A percentile compares a stretch with the other conserved stretches of the same genome.
Evolutionary conservation across 2,113 vertebrate species (phyloP).

Genomic region (Oreochromis niloticus): DNA sequence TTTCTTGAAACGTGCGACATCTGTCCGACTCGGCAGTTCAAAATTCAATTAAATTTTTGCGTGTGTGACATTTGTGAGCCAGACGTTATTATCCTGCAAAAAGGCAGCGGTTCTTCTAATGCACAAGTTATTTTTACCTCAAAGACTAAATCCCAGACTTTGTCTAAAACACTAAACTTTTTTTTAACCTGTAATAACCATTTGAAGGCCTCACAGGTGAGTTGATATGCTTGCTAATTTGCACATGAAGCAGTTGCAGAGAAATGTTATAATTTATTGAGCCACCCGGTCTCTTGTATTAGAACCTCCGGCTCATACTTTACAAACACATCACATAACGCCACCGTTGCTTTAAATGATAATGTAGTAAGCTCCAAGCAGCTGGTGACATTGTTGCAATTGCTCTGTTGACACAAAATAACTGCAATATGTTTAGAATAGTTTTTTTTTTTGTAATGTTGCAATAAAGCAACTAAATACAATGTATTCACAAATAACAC

Average conservation of each 20-base stretch:
- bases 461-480: background rate
- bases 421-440: background rate
- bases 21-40: background rate
- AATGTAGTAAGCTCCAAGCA: background rate
- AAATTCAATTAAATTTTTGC: background rate
- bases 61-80: background rate
- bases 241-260: background rate
- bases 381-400: background rate
- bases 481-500: background rate
- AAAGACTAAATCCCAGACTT: background rate
- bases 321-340: background rate
- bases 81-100: background rate
- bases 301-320: background rate
- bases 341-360: accelerated
- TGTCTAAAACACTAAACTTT: background rate
- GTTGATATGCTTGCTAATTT: background rate
- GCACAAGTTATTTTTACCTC: background rate
- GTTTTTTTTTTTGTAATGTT: accelerated
- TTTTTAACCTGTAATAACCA: background rate
- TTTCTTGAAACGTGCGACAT: background rate
- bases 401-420: background rate
- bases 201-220: background rate
- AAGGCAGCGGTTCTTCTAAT: background rate
- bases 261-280: background rate
- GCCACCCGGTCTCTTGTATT: background rate